Conservation (phyloP, 2,888 invertebrate species). For the Mythimna vitellina region DNA sequence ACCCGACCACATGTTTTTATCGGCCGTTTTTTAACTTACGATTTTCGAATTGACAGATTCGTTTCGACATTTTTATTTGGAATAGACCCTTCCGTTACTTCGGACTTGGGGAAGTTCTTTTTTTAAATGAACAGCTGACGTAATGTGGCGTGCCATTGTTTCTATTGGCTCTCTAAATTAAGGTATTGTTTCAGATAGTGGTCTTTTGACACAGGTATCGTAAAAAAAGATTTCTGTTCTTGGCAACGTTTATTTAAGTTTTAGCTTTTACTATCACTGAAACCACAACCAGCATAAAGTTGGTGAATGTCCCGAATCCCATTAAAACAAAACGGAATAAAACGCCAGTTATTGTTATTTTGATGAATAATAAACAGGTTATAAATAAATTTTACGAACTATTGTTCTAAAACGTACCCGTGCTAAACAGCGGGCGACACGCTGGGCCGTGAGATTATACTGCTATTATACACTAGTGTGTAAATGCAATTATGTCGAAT, state of each 20-base stretch:
- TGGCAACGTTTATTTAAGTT: not conserved
- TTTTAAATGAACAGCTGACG: conserved; percentile 51
- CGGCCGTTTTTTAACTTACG: conserved; percentile 78
- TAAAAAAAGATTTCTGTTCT: not conserved
- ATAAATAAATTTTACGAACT: conserved; percentile 51
- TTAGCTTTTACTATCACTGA: not conserved
- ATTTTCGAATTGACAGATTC: conserved; percentile 75
- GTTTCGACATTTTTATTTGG: conserved; percentile 70
- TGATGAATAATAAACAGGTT: conserved; percentile 53
- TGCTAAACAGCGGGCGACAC: conserved; percentile 50
- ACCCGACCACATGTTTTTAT: conserved; percentile 81
- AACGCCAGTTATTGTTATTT: conserved; percentile 44
- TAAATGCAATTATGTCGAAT: conserved; percentile 66
- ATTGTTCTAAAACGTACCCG: conserved; percentile 51
- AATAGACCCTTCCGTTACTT: conserved; percentile 39
- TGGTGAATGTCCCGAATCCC: conserved; percentile 17
- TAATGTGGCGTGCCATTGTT: conserved; percentile 31
- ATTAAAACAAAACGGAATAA: conserved; percentile 22
- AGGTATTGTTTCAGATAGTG: conserved; percentile 14
- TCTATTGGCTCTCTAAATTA: conserved; percentile 29
- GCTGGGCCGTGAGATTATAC: conserved; percentile 52
- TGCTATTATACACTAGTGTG: conserved; percentile 36
- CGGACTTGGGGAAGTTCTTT: conserved; percentile 40
- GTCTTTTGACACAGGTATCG: not conserved
- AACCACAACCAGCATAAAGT: not conserved